Percentiles rank a stretch among this genome's conserved stretches.
phyloP scores from a whole-genome alignment of 2,888 invertebrate genomes.

The Lasioglossum oenotherae region DNA sequence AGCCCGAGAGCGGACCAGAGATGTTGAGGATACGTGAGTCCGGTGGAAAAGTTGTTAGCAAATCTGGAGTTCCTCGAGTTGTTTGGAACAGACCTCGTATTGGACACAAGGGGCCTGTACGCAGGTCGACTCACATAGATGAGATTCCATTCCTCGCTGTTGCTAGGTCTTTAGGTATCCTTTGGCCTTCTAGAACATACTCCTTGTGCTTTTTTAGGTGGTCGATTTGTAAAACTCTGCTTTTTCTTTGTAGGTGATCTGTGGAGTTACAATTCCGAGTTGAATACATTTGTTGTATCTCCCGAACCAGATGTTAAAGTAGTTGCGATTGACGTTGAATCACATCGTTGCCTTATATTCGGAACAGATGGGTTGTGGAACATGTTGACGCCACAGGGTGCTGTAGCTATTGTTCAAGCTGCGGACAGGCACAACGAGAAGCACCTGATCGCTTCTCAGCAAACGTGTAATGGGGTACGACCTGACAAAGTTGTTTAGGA shows the following conservation, averaged over 20 bases:
- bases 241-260: conserved; percentile 89
- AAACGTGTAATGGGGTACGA: conserved; percentile 80
- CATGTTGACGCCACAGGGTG: conserved; percentile 93
- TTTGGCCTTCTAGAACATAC: background rate
- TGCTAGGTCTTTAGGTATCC: conserved; percentile 93
- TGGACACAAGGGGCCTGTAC: conserved; percentile 94
- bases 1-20: conserved; percentile 95
- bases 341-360: conserved; percentile 93
- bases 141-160: conserved; percentile 98
- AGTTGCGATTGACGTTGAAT: conserved; percentile 89
- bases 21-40: conserved; percentile 92
- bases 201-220: too few relatives aligned
- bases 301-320: conserved; percentile 98
- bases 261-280: conserved; percentile 97
- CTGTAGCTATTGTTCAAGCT: conserved; percentile 93
- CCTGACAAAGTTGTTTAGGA: background rate
- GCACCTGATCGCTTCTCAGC: conserved; percentile 83
- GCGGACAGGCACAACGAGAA: conserved; percentile 93
- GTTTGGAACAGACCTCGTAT: conserved; percentile 97
- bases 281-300: conserved; percentile 97
- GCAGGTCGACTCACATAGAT: conserved; percentile 95
- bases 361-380: conserved; percentile 99
- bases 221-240: background rate
- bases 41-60: conserved; percentile 92
- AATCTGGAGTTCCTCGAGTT: conserved; percentile 96